Percentiles rank a stretch among this genome's conserved stretches.
Conservation (phyloP, 2,797 vertebrate species). For the Onychomys arenicola region DNA sequence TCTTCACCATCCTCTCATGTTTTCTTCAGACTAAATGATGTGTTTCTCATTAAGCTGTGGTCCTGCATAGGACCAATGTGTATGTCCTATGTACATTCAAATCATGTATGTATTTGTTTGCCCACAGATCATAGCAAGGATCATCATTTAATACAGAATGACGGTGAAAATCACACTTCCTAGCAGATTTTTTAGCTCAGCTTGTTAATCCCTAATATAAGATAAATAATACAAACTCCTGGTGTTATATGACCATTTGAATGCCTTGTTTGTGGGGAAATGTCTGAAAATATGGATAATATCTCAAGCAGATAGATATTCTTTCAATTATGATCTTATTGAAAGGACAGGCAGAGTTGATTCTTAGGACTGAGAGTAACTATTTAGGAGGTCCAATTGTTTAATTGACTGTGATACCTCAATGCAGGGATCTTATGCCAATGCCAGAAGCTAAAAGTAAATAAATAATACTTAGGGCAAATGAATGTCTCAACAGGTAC, state of each 20-base stretch:
- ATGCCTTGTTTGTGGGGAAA: not conserved
- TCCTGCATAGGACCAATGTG: not conserved
- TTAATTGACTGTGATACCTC: not conserved
- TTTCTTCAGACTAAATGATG: slow-evolving; percentile 43
- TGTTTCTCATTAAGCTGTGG: slow-evolving; percentile 16
- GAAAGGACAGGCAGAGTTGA: not conserved
- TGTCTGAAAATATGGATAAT: not conserved
- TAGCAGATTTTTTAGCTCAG: not conserved
- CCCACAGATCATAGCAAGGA: not conserved
- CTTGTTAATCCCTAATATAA: not conserved
- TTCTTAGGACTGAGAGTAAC: not conserved
- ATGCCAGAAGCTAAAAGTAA: not conserved
- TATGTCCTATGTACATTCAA: slow-evolving; percentile 66
- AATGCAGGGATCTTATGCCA: not conserved
- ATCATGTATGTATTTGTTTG: slow-evolving; percentile 54
- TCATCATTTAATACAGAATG: slow-evolving; percentile 28
- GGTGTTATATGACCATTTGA: not conserved
- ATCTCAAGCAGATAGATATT: not conserved
- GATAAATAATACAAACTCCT: not conserved
- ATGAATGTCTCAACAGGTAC: not conserved
- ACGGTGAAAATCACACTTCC: not conserved
- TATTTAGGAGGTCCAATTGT: not conserved
- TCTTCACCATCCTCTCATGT: not conserved
- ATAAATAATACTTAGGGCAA: too few species aligned
- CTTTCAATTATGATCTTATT: not conserved